Evolutionary conservation across 2,888 invertebrate genomes (phyloP), one percentile per base, ranked within the genome.

Genomic region (Ochropleura plecta): DNA sequence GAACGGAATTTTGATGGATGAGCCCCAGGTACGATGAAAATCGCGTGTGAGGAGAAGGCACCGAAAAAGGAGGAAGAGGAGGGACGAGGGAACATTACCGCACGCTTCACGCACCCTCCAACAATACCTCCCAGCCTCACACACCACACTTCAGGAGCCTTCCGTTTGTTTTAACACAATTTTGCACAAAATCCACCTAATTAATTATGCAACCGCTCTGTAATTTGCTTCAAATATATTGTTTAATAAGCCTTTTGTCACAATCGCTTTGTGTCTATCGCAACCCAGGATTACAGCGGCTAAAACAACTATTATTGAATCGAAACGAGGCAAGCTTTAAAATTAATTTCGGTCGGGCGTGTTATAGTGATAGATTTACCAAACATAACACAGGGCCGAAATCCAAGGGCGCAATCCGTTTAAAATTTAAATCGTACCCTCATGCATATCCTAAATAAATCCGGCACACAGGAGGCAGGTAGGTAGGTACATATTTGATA

Each of bases 391-490:
- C 92, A 91, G 93, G 92, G 91, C 92, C 90, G 90, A 93, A 95
- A 95, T 95, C 95, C 95, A 96, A 96, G 95, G 96, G 95, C 95
- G 93, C 95, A 95, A 96, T 96, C 95, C 96, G 95, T 96, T 96
- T 96, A 96, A 96, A 96, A 96, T 96, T 96, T 96, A 96, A 96
- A 96, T 94, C 93, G 93, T 93, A 96, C 95, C 96, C 95, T 96
- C 96, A 96, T 96, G 95, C 96, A 96, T 96, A 96, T 95, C 96
- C 96, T 95, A 96, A 96, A 96, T 95, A 96, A 96, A 96, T 96
- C 96, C 95, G 93, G 93, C 92, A 93, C 92, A 93, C 93, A 92
- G 93, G 93, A 92, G 92, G 92, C 92, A 91, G 93, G 93, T 91
- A 94, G 94, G 92, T 92, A 94, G 93, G 94, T 96, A 96, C 96